phyloP scores from a whole-genome alignment of 2,113 vertebrate species.

The Lagenorhynchus albirostris region DNA sequence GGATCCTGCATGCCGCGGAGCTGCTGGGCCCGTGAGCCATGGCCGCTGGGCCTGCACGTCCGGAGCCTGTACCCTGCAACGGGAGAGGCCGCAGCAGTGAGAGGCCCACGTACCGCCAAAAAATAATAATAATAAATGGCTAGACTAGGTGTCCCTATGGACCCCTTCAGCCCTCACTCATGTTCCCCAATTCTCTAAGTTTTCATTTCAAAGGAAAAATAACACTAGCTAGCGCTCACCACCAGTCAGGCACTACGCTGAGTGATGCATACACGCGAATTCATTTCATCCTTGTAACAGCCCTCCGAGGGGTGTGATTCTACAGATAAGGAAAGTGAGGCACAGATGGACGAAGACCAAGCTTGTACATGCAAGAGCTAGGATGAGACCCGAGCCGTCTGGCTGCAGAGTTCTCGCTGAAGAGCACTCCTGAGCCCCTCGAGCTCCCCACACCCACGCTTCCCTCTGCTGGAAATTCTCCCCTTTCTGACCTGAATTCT shows the following conservation, averaged over 20 bases:
- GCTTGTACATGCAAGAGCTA: neutral
- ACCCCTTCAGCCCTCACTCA: neutral
- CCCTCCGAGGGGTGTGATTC: neutral
- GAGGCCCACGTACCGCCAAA: too few relatives aligned
- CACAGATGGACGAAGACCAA: neutral
- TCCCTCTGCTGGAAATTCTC: neutral
- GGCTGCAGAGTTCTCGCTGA: neutral
- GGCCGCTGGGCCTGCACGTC: too few relatives aligned
- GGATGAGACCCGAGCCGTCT: neutral
- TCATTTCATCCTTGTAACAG: neutral
- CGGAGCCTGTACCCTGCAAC: too few relatives aligned
- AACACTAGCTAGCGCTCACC: neutral
- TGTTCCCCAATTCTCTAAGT: neutral
- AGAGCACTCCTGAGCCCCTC: neutral
- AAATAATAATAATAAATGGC: neutral
- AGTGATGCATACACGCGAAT: neutral
- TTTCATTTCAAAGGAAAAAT: neutral
- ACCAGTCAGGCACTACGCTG: neutral
- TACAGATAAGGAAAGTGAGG: neutral
- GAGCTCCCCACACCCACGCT: neutral
- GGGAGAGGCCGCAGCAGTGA: too few relatives aligned
- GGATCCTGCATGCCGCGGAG: rapidly evolving
- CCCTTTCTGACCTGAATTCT: neutral
- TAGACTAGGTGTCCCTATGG: neutral
- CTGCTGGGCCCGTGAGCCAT: too few relatives aligned